Conservation (phyloP, 2,888 invertebrate genomes). For the Pheosia tremula region DNA sequence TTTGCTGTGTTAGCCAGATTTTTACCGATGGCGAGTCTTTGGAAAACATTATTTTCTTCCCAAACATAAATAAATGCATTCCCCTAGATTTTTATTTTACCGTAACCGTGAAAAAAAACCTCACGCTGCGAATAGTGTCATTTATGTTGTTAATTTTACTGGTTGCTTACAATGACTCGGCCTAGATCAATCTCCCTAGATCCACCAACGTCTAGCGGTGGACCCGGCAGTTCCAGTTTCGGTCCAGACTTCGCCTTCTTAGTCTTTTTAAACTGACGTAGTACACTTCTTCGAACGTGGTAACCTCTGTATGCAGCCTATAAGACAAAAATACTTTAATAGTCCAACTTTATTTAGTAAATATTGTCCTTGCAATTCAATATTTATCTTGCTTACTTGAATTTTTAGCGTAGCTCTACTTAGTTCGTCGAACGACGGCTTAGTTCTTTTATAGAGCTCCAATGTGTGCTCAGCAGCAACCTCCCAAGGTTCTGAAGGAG, state of each 20-base stretch:
- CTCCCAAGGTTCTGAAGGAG: slow-evolving; percentile 69
- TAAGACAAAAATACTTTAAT: slow-evolving; percentile 4
- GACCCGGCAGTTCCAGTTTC: slow-evolving; percentile 60
- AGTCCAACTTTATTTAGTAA: no score
- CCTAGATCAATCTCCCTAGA: slow-evolving; percentile 72
- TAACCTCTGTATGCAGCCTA: slow-evolving; percentile 77
- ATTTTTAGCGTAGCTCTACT: slow-evolving; percentile 66
- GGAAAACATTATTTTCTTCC: no score
- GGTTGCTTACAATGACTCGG: slow-evolving; percentile 60
- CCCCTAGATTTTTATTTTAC: no score
- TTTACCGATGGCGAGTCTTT: no score
- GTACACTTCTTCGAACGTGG: slow-evolving; percentile 64
- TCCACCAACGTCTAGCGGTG: slow-evolving; percentile 63
- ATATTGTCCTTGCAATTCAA: no score
- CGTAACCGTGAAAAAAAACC: background rate
- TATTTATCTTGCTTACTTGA: slow-evolving; percentile 48
- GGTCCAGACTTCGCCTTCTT: slow-evolving; percentile 49
- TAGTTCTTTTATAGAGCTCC: slow-evolving; percentile 68
- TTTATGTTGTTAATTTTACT: background rate
- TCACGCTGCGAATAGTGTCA: no score
- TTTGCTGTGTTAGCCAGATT: background rate
- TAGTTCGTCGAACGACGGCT: slow-evolving; percentile 65
- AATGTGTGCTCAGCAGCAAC: slow-evolving; percentile 69
- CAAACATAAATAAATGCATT: no score
- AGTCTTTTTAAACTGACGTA: slow-evolving; percentile 54